These are phyloP conservation scores for Ectemnius continuus DNA, from an alignment of 2,888 invertebrate species.

Conservation along the genomic window DNA sequence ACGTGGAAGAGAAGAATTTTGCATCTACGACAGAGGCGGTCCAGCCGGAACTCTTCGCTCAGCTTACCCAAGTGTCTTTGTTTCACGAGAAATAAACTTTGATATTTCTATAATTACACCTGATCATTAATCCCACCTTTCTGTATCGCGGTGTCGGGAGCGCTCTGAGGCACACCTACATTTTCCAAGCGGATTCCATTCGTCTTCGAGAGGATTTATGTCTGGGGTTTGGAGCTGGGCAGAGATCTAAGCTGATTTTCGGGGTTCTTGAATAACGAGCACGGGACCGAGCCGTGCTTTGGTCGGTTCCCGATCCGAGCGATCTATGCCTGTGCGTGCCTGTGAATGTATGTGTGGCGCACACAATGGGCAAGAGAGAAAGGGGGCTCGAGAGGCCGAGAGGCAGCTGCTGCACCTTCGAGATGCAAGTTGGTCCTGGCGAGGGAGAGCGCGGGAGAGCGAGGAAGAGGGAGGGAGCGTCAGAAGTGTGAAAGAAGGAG, in stretches of 20 bases:
- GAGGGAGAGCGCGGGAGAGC: background rate
- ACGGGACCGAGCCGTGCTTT: background rate
- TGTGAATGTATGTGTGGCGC: too few species aligned
- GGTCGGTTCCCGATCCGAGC: background rate
- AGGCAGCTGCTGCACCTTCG: constrained; percentile 10
- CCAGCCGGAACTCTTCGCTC: too few species aligned
- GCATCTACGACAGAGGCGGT: too few species aligned
- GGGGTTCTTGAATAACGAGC: background rate
- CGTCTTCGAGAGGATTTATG: background rate
- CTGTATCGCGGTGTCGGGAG: too few species aligned
- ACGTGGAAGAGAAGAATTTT: too few species aligned
- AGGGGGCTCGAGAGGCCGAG: constrained; percentile 18
- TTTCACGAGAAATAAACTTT: too few species aligned
- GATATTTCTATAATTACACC: too few species aligned
- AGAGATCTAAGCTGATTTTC: background rate
- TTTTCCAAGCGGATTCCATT: background rate
- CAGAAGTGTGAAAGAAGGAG: constrained; percentile 12
- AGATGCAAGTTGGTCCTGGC: background rate
- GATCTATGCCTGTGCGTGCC: too few species aligned
- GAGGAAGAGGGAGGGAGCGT: background rate
- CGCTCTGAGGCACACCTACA: too few species aligned
- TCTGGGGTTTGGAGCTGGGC: background rate
- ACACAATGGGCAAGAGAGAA: too few species aligned
- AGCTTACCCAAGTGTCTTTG: too few species aligned
- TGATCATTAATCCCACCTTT: too few species aligned